Base-by-base conservation (phyloP, 2,797 vertebrate species). In the Macropodus opercularis region DNA sequence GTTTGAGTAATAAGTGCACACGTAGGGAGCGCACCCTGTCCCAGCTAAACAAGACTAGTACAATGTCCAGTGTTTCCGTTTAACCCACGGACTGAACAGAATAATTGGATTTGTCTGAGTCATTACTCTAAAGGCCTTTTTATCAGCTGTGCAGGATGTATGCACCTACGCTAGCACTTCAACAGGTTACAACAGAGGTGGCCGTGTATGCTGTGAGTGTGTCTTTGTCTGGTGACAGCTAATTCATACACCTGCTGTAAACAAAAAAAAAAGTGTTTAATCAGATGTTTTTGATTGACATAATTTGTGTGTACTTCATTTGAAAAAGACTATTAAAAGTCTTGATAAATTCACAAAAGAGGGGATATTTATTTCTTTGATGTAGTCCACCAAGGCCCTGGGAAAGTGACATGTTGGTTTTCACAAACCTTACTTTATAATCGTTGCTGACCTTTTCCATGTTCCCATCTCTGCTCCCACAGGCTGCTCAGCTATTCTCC, bases 281-380 rank as follows among this genome's bases (percentile, higher is more conserved):
- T 84, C 72, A 63, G 38, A 80, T 67, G 73, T 77, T 81, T 77
- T 81, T 80, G 77, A 81, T 76, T 76, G 51, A 80, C 57, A 66
- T 71, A 47, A 55, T 68, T 84, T 72, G 64, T 76, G 69, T 87
- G 82, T 84, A 69, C 58, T 74, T 86, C 69, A 75, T 87, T 78
- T 83, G 48, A 83, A 74, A 61, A 81, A 68, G 85, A 84, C 64
- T 71, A 90, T 87, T 89, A 89, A 90, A 90, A 83, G 53, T 76
- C 77, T 62, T 81, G 75, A 77, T 83, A 41, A 83, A 80, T 81
- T 79, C 58, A 74, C 9, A 5, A 24, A 40, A 12, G 4, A n/a
- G n/a, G n/a, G n/a, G n/a, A 9, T 39, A 1, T 56, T 41, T 59
- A 57, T 21, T 18, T n/a, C 8, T 34, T 50, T 1, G 26, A 46